phyloP scores from a whole-genome alignment of 2,888 invertebrate genomes.

The Spisula solida region DNA sequence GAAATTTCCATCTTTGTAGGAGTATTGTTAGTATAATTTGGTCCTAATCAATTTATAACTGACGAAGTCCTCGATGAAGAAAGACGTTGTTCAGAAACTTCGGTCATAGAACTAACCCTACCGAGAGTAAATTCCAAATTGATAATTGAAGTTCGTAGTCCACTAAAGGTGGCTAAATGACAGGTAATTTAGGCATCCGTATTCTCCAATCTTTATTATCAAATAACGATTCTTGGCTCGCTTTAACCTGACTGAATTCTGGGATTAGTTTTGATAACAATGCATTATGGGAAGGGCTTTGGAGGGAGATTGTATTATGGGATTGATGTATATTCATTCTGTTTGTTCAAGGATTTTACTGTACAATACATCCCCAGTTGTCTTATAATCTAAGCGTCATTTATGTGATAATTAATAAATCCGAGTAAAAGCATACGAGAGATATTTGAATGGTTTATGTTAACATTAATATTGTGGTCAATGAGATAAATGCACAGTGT shows the following conservation, averaged over 20 bases:
- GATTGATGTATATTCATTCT: conserved; percentile 37
- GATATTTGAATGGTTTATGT: not conserved
- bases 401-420: conserved; percentile 42
- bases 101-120: conserved; percentile 28
- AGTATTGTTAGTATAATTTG: conserved; percentile 60
- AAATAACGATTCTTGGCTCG: conserved; percentile 27
- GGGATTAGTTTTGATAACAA: conserved; percentile 58
- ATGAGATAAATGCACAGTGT: conserved; percentile 43
- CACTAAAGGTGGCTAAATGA: conserved; percentile 57
- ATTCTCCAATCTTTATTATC: conserved; percentile 35
- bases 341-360: conserved; percentile 51
- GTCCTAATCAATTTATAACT: conserved; percentile 65
- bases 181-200: conserved; percentile 57
- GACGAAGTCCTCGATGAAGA: conserved; percentile 55
- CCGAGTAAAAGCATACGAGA: conserved; percentile 22
- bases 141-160: conserved; percentile 55
- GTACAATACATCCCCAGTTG: conserved; percentile 33
- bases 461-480: conserved; percentile 41
- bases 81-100: conserved; percentile 35
- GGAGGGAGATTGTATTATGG: conserved; percentile 45
- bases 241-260: conserved; percentile 56
- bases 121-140: conserved; percentile 51
- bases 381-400: conserved; percentile 17
- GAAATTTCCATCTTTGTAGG: conserved; percentile 55
- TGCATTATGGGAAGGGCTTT: conserved; percentile 42